phyloP scores from a whole-genome alignment of 2,888 invertebrate genomes.

The Hetaerina titia region DNA sequence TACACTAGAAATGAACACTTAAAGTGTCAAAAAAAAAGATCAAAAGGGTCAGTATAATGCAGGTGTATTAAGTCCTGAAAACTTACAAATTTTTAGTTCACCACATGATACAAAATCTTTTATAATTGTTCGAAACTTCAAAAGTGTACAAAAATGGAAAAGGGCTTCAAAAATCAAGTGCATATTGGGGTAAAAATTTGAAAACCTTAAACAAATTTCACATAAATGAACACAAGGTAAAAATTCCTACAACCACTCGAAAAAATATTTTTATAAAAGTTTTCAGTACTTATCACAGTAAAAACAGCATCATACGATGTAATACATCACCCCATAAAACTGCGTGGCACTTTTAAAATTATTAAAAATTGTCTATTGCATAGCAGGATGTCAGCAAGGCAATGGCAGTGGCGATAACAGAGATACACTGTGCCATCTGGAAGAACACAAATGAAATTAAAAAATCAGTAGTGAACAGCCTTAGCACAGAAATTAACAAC shows the following conservation, averaged over 20 bases:
- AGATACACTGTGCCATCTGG: slow-evolving; percentile 69
- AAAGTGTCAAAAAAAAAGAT: background rate
- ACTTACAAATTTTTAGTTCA: background rate
- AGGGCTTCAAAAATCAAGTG: background rate
- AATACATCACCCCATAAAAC: slow-evolving; percentile 29
- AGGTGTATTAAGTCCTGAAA: slow-evolving; percentile 24
- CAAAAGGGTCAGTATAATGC: slow-evolving; percentile 7
- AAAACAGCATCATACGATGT: slow-evolving; percentile 71
- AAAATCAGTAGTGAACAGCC: background rate
- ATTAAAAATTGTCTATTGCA: background rate
- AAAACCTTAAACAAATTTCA: background rate
- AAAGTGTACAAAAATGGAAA: background rate
- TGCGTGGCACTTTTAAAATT: slow-evolving; percentile 21
- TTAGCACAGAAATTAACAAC: background rate
- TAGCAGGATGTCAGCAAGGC: slow-evolving; percentile 35
- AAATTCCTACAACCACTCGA: background rate
- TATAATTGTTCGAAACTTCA: background rate
- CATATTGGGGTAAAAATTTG: background rate
- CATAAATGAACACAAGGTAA: background rate
- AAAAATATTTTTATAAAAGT: slow-evolving; percentile 50
- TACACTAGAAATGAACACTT: background rate
- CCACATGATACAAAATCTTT: background rate
- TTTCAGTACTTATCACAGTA: slow-evolving; percentile 71
- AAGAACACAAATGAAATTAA: slow-evolving; percentile 25
- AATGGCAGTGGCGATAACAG: slow-evolving; percentile 67